Evolutionary conservation across 2,113 vertebrate genomes (phyloP).

Genomic region (Eublepharis macularius): DNA sequence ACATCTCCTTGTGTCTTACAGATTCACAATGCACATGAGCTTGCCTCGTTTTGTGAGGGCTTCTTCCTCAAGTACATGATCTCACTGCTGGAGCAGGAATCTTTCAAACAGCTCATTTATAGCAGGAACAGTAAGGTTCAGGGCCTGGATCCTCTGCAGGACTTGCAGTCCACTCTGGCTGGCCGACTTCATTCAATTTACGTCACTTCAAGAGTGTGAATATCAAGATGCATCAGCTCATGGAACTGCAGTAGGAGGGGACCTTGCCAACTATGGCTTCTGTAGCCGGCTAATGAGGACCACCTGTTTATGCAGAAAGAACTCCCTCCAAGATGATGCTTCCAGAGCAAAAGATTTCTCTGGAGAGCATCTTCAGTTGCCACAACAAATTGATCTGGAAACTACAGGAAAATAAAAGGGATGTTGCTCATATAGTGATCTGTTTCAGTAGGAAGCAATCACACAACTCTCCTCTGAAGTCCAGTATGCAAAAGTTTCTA

Average conservation of each 20-base stretch:
- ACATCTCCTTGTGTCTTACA: slow-evolving; percentile 52
- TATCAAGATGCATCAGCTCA: neutral
- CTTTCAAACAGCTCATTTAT: slow-evolving; percentile 86
- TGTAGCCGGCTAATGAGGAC: neutral
- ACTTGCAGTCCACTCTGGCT: slow-evolving; percentile 85
- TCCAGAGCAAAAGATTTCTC: neutral
- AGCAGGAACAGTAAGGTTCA: slow-evolving; percentile 82
- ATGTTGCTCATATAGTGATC: slow-evolving; percentile 1
- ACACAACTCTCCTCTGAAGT: neutral
- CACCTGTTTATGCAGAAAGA: neutral
- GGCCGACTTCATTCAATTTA: slow-evolving; percentile 85
- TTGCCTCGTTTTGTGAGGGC: slow-evolving; percentile 89
- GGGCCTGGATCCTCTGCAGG: slow-evolving; percentile 84
- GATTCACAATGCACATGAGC: slow-evolving; percentile 85
- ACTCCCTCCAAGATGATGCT: neutral
- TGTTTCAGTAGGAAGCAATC: neutral
- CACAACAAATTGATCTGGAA: neutral
- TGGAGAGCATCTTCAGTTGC: neutral
- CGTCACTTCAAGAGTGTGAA: slow-evolving; percentile 86
- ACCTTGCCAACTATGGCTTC: neutral
- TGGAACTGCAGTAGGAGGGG: neutral
- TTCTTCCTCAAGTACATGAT: slow-evolving; percentile 96
- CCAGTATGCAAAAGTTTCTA: fast-evolving
- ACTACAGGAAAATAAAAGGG: neutral
- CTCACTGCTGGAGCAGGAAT: slow-evolving; percentile 85